A percentile compares a stretch with the other conserved stretches of the same genome.
These are phyloP conservation scores for Heliangelus exortis DNA, from an alignment of 2,797 vertebrate species.

Conservation along the genomic window DNA sequence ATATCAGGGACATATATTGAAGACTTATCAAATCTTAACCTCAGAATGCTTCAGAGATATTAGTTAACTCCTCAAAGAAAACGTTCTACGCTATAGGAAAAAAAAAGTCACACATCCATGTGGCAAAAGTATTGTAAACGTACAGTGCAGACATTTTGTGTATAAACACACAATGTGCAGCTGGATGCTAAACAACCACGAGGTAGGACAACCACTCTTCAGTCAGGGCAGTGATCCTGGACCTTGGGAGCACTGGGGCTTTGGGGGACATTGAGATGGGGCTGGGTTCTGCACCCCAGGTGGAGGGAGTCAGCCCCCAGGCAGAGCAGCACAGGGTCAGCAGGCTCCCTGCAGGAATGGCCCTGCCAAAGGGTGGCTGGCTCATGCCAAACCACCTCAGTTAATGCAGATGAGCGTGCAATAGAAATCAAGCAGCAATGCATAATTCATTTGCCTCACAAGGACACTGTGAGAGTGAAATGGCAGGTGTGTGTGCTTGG, in stretches of 20 bases:
- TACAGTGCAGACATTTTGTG: not conserved
- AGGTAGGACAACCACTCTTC: not conserved
- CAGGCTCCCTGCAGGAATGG: fast-evolving
- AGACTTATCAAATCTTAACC: slow-evolving; percentile 55
- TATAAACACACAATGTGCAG: not conserved
- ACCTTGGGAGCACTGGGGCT: fast-evolving
- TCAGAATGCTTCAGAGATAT: slow-evolving; percentile 49
- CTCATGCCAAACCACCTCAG: not conserved
- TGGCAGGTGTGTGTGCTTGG: too few species aligned
- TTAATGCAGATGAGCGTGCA: fast-evolving
- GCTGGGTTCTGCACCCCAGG: fast-evolving
- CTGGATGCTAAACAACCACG: not conserved
- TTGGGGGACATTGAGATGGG: not conserved
- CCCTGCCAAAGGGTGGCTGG: fast-evolving
- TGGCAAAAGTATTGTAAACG: slow-evolving; percentile 35
- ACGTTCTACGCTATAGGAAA: not conserved
- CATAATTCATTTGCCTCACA: not conserved
- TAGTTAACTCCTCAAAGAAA: slow-evolving; percentile 65
- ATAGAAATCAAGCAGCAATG: not conserved
- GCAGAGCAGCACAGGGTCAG: fast-evolving
- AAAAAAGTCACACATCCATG: slow-evolving; percentile 16
- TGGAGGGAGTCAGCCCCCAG: fast-evolving
- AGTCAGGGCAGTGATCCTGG: fast-evolving
- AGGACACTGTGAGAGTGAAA: not conserved
- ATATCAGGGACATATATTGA: slow-evolving; percentile 60